A percentile compares a stretch with the other conserved stretches of the same genome.
phyloP scores from a whole-genome alignment of 2,797 vertebrate species.

The Champsocephalus gunnari region DNA sequence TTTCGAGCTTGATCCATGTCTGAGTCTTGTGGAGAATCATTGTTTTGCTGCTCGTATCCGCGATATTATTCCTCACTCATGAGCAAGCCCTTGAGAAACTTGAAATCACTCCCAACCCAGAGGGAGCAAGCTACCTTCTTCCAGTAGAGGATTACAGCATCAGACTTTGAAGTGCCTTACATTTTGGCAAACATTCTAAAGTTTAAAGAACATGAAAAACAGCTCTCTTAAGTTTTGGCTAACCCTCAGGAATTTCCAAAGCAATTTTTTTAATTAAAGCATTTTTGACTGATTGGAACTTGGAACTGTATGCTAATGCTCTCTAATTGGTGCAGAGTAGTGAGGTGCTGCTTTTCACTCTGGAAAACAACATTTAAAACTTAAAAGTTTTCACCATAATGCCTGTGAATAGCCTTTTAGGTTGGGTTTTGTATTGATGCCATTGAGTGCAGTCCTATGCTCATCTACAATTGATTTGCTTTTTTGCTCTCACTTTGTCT shows the following conservation, averaged over 20 bases:
- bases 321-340: not conserved
- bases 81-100: no score
- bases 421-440: not conserved
- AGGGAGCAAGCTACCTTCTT: not conserved
- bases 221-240: not conserved
- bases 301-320: not conserved
- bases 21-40: no score
- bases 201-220: not conserved
- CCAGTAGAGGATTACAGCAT: not conserved
- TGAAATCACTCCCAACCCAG: no score
- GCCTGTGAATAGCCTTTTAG: not conserved
- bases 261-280: not conserved
- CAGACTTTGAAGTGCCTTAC: not conserved
- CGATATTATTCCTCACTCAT: no score
- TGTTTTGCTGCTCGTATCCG: no score
- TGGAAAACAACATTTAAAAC: not conserved
- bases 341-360: not conserved
- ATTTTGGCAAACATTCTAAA: not conserved
- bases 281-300: not conserved
- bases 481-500: not conserved
- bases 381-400: not conserved
- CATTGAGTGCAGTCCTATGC: not conserved
- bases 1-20: no score
- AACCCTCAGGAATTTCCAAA: not conserved
- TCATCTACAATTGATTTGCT: not conserved